Evolutionary conservation across 1,140 invertebrate species (phyloP).

Genomic region (Bombus confusus): DNA sequence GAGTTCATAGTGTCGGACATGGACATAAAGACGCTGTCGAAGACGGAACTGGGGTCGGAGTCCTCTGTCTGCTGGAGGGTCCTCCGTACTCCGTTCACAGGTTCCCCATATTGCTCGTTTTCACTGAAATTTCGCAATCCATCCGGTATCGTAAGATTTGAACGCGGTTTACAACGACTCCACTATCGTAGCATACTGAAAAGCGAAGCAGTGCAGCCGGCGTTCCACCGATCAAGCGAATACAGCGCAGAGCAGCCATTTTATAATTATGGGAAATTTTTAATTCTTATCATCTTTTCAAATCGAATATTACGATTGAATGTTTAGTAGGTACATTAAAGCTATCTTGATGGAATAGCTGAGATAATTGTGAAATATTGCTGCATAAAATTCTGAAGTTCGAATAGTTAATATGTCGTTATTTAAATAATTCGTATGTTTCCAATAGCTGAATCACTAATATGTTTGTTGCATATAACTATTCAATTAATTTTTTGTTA

Average conservation of each 20-base stretch:
- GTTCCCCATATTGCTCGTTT: slow-evolving; percentile 72
- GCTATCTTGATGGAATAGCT: too few species aligned
- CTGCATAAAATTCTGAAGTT: too few species aligned
- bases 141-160: slow-evolving; percentile 51
- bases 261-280: too few species aligned
- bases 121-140: slow-evolving; percentile 78
- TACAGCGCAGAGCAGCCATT: neutral
- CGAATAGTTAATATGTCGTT: too few species aligned
- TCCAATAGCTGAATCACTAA: too few species aligned
- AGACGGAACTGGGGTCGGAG: slow-evolving; percentile 79
- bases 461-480: too few species aligned
- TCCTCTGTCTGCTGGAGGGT: slow-evolving; percentile 77
- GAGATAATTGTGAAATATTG: too few species aligned
- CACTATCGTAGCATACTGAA: slow-evolving; percentile 42
- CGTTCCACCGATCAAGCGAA: slow-evolving; percentile 26
- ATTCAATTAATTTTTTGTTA: too few species aligned
- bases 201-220: slow-evolving; percentile 52
- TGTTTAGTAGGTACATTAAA: too few species aligned
- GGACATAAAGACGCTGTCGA: slow-evolving; percentile 82
- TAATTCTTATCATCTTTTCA: too few species aligned
- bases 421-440: too few species aligned
- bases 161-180: slow-evolving; percentile 9
- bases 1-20: slow-evolving; percentile 82
- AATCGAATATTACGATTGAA: too few species aligned
- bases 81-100: slow-evolving; percentile 71